Conservation (phyloP, 2,888 invertebrate species). For the Archips xylosteana region DNA sequence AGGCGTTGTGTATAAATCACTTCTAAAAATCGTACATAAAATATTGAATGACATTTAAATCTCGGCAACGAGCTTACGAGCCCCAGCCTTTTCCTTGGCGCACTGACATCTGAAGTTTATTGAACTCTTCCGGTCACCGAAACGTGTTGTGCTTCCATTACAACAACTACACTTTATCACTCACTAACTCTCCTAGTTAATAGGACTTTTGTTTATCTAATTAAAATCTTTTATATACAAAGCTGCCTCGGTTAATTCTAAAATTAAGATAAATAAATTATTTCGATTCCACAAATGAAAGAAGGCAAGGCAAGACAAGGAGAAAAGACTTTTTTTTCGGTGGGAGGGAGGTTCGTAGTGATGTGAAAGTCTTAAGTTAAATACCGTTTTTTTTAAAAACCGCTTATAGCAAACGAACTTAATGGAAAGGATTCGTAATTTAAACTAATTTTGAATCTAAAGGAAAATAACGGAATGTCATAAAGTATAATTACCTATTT, state of each 20-base stretch:
- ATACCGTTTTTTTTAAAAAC: conserved; percentile 4
- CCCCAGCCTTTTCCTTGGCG: conserved; percentile 46
- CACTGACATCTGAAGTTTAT: conserved; percentile 72
- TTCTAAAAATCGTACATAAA: conserved; percentile 42
- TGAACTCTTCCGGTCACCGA: conserved; percentile 67
- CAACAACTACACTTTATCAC: conserved; percentile 53
- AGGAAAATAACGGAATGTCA: no score
- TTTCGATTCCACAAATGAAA: conserved; percentile 33
- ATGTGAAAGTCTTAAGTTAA: conserved; percentile 1
- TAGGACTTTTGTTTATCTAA: conserved; percentile 50
- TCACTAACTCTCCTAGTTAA: conserved; percentile 52
- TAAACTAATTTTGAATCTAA: neutral
- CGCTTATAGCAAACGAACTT: neutral
- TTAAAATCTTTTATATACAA: conserved; percentile 35
- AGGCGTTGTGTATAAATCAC: conserved; percentile 56
- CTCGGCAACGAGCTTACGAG: conserved; percentile 24
- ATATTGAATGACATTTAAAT: conserved; percentile 42
- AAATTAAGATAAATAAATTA: conserved; percentile 35
- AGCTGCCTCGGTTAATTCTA: conserved; percentile 13
- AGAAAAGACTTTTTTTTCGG: conserved; percentile 31
- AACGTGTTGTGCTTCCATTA: conserved; percentile 46
- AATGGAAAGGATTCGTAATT: neutral
- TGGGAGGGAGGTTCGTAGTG: conserved; percentile 21
- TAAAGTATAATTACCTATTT: no score
- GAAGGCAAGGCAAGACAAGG: conserved; percentile 20